Evolutionary conservation across 1,140 invertebrate species (phyloP).

Genomic region (Hermetia illucens): DNA sequence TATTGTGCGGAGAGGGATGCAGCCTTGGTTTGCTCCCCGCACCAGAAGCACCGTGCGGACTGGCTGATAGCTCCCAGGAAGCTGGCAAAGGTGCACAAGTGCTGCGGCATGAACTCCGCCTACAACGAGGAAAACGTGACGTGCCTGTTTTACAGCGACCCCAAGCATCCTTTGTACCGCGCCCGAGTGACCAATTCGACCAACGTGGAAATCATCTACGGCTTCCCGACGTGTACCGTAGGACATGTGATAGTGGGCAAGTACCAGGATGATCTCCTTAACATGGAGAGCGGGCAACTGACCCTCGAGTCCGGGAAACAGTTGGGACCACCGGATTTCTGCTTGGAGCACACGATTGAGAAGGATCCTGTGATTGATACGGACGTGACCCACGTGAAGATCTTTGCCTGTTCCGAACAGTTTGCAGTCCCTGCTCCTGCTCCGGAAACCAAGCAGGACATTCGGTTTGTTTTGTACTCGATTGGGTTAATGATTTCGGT

Average conservation of each 20-base stretch:
- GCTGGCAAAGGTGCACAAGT: constrained; percentile 34
- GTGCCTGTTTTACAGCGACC: constrained; percentile 29
- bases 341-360: constrained; percentile 22
- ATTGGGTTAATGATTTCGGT: constrained; percentile 60
- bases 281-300: constrained; percentile 11
- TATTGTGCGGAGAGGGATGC: constrained; percentile 45
- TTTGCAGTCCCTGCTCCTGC: constrained; percentile 18
- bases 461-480: constrained; percentile 52
- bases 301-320: constrained; percentile 13
- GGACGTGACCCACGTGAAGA: constrained; percentile 33
- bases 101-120: constrained; percentile 39
- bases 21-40: constrained; percentile 38
- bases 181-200: constrained; percentile 20
- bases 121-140: constrained; percentile 38
- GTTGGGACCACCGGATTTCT: constrained; percentile 14
- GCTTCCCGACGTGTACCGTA: constrained; percentile 37
- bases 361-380: no score
- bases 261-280: constrained; percentile 23
- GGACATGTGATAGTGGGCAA: constrained; percentile 34
- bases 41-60: constrained; percentile 25
- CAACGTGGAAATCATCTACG: constrained; percentile 24
- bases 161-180: constrained; percentile 22
- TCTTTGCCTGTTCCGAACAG: constrained; percentile 47
- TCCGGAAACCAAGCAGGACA: constrained; percentile 25
- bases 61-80: constrained; percentile 18